phyloP scores from a whole-genome alignment of 2,797 vertebrate genomes.

The Odontamblyopus lacepedii region DNA sequence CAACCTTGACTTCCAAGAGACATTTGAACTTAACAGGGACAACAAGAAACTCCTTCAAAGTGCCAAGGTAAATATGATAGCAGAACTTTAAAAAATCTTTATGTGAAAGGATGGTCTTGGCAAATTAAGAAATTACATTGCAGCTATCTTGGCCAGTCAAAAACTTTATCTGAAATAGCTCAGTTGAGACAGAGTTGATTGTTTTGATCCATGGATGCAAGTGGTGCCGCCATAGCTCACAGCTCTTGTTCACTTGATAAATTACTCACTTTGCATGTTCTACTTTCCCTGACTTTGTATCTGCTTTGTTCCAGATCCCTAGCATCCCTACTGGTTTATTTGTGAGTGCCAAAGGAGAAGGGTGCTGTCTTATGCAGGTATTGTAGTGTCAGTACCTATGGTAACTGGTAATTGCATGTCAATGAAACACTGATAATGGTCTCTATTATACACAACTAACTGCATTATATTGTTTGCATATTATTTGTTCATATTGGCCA shows the following conservation, averaged over 20 bases:
- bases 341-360: slow-evolving; percentile 93
- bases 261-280: slow-evolving; percentile 60
- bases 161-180: slow-evolving; percentile 3
- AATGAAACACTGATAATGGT: slow-evolving; percentile 8
- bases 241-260: slow-evolving; percentile 43
- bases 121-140: no score
- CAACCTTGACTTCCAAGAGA: slow-evolving; percentile 94
- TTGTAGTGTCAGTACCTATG: slow-evolving; percentile 3
- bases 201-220: slow-evolving; percentile 66
- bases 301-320: slow-evolving; percentile 80
- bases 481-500: background rate
- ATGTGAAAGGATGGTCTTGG: background rate
- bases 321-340: slow-evolving; percentile 94
- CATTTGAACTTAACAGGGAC: slow-evolving; percentile 87
- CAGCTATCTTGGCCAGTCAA: no score
- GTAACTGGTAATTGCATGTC: no score
- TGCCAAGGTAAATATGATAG: slow-evolving; percentile 76
- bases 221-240: slow-evolving; percentile 53
- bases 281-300: slow-evolving; percentile 53
- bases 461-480: background rate
- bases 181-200: slow-evolving; percentile 65
- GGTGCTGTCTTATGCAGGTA: slow-evolving; percentile 97
- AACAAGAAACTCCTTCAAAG: slow-evolving; percentile 93
- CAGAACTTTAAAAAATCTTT: background rate
- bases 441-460: background rate